Evolutionary conservation across 1,140 invertebrate species (phyloP).

Genomic region (Anagrus nilaparvatae): DNA sequence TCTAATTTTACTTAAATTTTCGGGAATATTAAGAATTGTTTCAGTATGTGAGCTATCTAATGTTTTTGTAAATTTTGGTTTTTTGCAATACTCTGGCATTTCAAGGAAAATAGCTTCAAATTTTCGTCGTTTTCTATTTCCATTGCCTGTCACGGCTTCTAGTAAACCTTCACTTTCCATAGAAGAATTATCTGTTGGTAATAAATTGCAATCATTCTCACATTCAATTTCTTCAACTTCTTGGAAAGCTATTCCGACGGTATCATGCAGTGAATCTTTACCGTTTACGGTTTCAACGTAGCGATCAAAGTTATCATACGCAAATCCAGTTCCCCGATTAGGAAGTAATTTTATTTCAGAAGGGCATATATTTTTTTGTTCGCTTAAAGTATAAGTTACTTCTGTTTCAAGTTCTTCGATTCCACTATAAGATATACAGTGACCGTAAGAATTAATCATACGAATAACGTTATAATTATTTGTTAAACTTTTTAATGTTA

Average conservation of each 20-base stretch:
- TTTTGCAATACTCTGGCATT: constrained; percentile 19
- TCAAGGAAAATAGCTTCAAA: constrained; percentile 16
- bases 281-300: constrained; percentile 27
- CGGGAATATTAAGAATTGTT: too few species aligned
- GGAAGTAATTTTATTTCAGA: constrained; percentile 17
- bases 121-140: constrained; percentile 3
- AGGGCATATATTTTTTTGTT: constrained; percentile 18
- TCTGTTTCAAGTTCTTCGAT: constrained; percentile 25
- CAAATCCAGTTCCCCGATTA: constrained; percentile 23
- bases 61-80: constrained; percentile 17
- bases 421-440: constrained; percentile 21
- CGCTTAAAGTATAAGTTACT: constrained; percentile 10
- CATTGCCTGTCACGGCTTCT: constrained; percentile 1
- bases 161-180: not conserved
- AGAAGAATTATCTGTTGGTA: not conserved
- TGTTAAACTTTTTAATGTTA: constrained; percentile 23
- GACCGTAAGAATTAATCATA: constrained; percentile 22
- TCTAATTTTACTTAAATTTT: not conserved
- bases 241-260: constrained; percentile 26
- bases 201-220: not conserved
- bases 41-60: too few species aligned
- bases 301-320: constrained; percentile 33
- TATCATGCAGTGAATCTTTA: constrained; percentile 30
- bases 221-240: constrained; percentile 11
- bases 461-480: constrained; percentile 24